Evolutionary conservation across 2,113 vertebrate genomes (phyloP).

Genomic region (Scortum barcoo): DNA sequence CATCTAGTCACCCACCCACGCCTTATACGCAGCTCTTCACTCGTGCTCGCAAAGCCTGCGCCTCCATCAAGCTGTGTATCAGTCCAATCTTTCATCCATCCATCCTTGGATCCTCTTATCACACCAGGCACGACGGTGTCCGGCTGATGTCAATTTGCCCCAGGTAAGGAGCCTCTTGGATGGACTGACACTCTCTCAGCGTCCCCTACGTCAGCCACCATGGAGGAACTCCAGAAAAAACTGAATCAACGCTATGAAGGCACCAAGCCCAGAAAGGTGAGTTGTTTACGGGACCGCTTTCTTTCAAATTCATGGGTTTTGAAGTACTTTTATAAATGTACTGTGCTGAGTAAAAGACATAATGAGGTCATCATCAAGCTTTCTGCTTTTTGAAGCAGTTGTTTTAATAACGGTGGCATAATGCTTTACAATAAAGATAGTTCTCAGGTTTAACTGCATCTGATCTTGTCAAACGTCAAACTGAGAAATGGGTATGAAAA

Average conservation of each 20-base stretch:
- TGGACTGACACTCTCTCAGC: constrained; percentile 47
- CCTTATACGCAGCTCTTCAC: constrained; percentile 31
- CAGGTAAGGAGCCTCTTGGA: constrained; percentile 35
- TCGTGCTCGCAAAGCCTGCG: not conserved
- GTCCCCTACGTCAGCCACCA: constrained; percentile 56
- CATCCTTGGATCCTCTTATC: constrained; percentile 27
- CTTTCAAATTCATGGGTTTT: constrained; percentile 19
- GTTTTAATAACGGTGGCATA: not conserved
- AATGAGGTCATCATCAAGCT: not conserved
- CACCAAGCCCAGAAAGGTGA: constrained; percentile 89
- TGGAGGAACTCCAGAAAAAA: constrained; percentile 90
- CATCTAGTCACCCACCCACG: constrained; percentile 45
- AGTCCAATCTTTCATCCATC: constrained; percentile 26
- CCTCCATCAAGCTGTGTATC: constrained; percentile 18
- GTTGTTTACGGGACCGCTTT: constrained; percentile 26
- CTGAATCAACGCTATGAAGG: constrained; percentile 81
- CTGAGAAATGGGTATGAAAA: not conserved
- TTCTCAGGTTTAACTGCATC: not conserved
- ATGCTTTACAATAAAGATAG: not conserved
- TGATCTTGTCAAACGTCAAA: constrained; percentile 20
- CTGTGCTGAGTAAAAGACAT: constrained; percentile 5
- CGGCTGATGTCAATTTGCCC: constrained; percentile 25
- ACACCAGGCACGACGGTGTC: not conserved
- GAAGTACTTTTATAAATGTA: constrained; percentile 19
- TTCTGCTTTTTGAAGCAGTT: not conserved